Percentiles rank a stretch among this genome's conserved stretches.
phyloP scores from a whole-genome alignment of 2,113 vertebrate genomes.

The Dendrocopos noguchii region DNA sequence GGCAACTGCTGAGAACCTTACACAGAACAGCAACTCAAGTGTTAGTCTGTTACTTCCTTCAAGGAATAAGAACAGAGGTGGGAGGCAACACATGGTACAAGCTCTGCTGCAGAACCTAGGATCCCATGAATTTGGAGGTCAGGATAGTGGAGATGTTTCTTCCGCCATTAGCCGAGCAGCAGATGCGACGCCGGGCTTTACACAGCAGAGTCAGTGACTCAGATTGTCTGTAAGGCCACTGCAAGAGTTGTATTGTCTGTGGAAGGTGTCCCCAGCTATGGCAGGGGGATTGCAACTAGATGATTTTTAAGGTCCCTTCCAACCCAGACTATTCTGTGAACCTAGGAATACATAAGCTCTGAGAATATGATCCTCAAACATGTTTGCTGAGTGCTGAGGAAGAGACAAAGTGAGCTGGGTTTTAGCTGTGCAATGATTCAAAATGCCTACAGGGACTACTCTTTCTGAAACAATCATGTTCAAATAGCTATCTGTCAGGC shows the following conservation, averaged over 20 bases:
- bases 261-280: no score
- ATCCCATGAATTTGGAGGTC: constrained; percentile 40
- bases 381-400: neutral
- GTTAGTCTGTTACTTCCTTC: constrained; percentile 65
- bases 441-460: neutral
- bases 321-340: no score
- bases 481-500: neutral
- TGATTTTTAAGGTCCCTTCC: no score
- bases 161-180: constrained; percentile 13
- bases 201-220: neutral
- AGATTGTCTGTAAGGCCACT: neutral
- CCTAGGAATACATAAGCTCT: neutral
- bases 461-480: neutral
- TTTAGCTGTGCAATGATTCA: neutral
- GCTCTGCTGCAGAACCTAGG: constrained; percentile 17
- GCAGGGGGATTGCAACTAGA: no score
- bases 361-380: neutral
- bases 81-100: constrained; percentile 62
- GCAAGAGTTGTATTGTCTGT: neutral
- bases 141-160: constrained; percentile 1
- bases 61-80: constrained; percentile 62
- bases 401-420: neutral
- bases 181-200: constrained; percentile 6
- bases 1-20: constrained; percentile 50
- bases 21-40: constrained; percentile 48